Base-by-base conservation (phyloP, 2,113 vertebrate genomes). In the Neodontobutis hainanensis region DNA sequence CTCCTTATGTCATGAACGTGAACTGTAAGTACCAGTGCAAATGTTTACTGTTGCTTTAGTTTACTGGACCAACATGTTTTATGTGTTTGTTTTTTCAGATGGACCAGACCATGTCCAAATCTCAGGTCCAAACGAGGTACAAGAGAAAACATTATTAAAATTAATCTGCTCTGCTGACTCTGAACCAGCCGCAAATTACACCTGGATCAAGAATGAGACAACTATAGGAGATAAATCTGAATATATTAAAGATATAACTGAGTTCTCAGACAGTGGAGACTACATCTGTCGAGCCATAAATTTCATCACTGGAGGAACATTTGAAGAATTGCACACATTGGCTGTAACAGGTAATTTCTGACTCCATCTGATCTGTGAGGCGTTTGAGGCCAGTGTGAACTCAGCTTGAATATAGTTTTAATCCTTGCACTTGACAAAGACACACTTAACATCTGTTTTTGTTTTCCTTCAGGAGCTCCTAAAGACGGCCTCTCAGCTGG, bases 91-190 rank as follows among this genome's bases (percentile, higher is more conserved):
- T 43, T 15, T 42, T n/a, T 47, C 74, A 87, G 85, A 68, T 71
- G 82, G 82, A 32, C 86, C 85, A 52, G 81, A 85, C 12, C 52
- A 73, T 47, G n/a, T 44, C 12, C 50, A 3, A 7, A 1, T 10
- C 7, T 67, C 11, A 5, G 40, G 2, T 5, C 57, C 75, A 49
- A 5, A 4, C 5, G 4, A 61, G 38, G 12, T 40, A 11, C 2
- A 48, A 0, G 3, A 81, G 55, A 78, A 81, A 11, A 84, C 77
- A 11, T 6, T 56, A 12, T 10, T 87, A 69, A 16, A 0, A 1
- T 35, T 90, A 65, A 48, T 27, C 57, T 89, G 86, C 64, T 87
- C 76, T 19, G 72, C 84, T 69, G 69, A 40, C 6, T 87, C 89
- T 67, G 73, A 42, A 58, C 55, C 55, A 16, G 38, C 36, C 11